A percentile compares a stretch with the other conserved stretches of the same genome.
phyloP scores from a whole-genome alignment of 2,888 invertebrate species.

The Toxonevra muliebris region DNA sequence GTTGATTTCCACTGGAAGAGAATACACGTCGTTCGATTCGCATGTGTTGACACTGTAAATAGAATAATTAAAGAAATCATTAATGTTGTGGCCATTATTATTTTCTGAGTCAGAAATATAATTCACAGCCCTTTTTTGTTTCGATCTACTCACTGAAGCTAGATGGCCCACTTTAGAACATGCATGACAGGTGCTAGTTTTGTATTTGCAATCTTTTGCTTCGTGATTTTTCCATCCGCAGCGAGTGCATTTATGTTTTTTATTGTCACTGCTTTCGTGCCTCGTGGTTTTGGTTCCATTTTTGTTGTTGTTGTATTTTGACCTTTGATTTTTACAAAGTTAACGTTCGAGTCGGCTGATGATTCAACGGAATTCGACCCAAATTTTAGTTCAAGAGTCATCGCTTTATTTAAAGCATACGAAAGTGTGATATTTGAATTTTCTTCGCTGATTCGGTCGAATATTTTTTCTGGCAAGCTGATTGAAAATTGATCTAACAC shows the following conservation, averaged over 20 bases:
- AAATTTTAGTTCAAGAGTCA: too few species aligned
- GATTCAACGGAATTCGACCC: too few species aligned
- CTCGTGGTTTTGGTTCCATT: too few species aligned
- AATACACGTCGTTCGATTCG: not conserved
- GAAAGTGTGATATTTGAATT: too few species aligned
- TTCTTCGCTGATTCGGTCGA: too few species aligned
- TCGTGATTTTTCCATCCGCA: conserved; percentile 14
- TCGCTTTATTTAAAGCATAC: too few species aligned
- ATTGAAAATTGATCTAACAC: conserved; percentile 12
- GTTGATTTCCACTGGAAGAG: conserved; percentile 3
- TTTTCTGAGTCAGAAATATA: conserved; percentile 10
- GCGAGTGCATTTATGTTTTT: conserved; percentile 34
- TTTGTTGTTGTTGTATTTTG: too few species aligned
- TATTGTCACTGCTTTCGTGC: too few species aligned
- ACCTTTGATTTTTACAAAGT: not conserved
- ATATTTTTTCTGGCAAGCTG: conserved; percentile 14
- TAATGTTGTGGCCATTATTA: too few species aligned
- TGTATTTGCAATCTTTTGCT: not conserved
- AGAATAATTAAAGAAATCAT: conserved; percentile 2
- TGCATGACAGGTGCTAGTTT: conserved; percentile 8
- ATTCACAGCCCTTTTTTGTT: not conserved
- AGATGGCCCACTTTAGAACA: conserved; percentile 11
- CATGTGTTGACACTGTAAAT: too few species aligned
- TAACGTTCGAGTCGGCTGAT: too few species aligned
- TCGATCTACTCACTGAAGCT: not conserved